Percentiles rank a stretch among this genome's conserved stretches.
Evolutionary conservation across 92 coral and sea anemone species (phyloP).

Genomic region (Epizoanthus illoricatus): DNA sequence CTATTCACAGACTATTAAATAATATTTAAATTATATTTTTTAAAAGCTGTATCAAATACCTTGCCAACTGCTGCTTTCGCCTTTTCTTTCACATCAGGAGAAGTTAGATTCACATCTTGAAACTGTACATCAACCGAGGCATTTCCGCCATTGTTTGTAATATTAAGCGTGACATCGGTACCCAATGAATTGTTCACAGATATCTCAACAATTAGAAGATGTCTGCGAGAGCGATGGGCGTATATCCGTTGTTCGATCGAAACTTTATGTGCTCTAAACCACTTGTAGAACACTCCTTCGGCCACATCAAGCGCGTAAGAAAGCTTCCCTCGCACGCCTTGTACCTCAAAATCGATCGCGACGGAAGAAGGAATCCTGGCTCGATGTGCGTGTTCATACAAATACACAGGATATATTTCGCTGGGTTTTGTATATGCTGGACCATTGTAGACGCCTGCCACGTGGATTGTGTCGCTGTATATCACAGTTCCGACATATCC

Average conservation of each 20-base stretch:
- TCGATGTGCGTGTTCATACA: slow-evolving; percentile 72
- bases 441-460: slow-evolving; percentile 78
- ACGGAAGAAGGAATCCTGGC: slow-evolving; percentile 81
- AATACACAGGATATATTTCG: slow-evolving; percentile 69
- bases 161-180: slow-evolving; percentile 44
- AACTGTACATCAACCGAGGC: slow-evolving; percentile 65
- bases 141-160: slow-evolving; percentile 54
- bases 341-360: slow-evolving; percentile 57
- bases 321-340: slow-evolving; percentile 44
- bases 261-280: slow-evolving; percentile 63
- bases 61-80: slow-evolving; percentile 67
- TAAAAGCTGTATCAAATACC: slow-evolving; percentile 47
- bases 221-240: slow-evolving; percentile 75
- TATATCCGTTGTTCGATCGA: slow-evolving; percentile 69
- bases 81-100: slow-evolving; percentile 32
- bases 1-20: too few relatives aligned
- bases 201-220: slow-evolving; percentile 71
- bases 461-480: slow-evolving; percentile 70
- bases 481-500: slow-evolving; percentile 80
- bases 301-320: slow-evolving; percentile 70
- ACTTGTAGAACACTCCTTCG: slow-evolving; percentile 77
- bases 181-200: slow-evolving; percentile 53
- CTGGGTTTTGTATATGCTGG: slow-evolving; percentile 58
- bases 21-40: too few relatives aligned
- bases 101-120: slow-evolving; percentile 33